Evolutionary conservation across 1,140 invertebrate species (phyloP).

Genomic region (Tetranychus urticae): DNA sequence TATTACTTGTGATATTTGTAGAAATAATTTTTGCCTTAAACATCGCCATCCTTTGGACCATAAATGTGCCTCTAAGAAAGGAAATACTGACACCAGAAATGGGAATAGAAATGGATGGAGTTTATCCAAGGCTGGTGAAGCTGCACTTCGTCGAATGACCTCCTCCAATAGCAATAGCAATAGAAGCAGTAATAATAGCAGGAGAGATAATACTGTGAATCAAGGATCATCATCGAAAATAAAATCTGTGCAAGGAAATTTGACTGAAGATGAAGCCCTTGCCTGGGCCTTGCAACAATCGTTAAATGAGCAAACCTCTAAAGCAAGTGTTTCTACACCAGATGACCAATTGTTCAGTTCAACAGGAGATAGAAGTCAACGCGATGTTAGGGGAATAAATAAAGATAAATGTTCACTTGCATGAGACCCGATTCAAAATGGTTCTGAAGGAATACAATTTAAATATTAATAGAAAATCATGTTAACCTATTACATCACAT

Average conservation of each 20-base stretch:
- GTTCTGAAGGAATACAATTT: too few species aligned
- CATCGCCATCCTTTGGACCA: conserved; percentile 69
- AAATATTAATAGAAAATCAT: too few species aligned
- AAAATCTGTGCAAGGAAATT: background rate
- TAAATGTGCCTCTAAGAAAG: conserved; percentile 28
- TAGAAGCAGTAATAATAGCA: background rate
- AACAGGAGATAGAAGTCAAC: too few species aligned
- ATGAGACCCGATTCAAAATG: too few species aligned
- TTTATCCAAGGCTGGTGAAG: conserved; percentile 9
- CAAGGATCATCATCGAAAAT: background rate
- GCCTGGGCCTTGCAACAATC: conserved; percentile 54
- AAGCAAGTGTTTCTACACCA: background rate
- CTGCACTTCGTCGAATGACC: conserved; percentile 12
- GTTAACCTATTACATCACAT: too few species aligned
- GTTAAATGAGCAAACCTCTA: conserved; percentile 18
- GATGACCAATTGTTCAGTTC: too few species aligned
- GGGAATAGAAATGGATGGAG: background rate
- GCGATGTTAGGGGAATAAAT: too few species aligned
- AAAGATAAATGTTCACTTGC: too few species aligned
- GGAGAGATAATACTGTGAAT: background rate
- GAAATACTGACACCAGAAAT: conserved; percentile 23
- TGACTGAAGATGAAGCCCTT: conserved; percentile 53
- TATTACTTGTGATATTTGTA: conserved; percentile 52
- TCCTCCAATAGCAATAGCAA: background rate
- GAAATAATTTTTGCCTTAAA: conserved; percentile 58